Percentiles rank a stretch among this genome's conserved stretches.
Evolutionary conservation across 2,888 invertebrate species (phyloP).

Genomic region (Alloplasta piceator): DNA sequence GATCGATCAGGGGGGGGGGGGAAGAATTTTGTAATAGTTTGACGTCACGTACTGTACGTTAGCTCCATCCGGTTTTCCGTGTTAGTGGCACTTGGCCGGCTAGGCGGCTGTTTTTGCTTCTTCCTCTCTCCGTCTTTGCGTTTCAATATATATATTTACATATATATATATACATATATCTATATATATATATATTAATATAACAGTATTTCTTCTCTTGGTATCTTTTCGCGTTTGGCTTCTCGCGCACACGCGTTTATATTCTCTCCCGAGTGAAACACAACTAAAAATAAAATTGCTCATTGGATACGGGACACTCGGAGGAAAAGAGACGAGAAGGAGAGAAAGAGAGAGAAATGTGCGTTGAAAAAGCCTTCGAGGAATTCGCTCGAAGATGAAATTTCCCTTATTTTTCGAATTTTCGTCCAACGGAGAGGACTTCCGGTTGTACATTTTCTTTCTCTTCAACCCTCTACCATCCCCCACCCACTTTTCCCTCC

Average conservation of each 20-base stretch:
- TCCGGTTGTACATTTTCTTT: not conserved
- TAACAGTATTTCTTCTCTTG: not conserved
- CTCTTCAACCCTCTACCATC: not conserved
- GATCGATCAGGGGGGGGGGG: not conserved
- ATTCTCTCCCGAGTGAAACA: conserved; percentile 45
- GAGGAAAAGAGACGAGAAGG: conserved; percentile 1
- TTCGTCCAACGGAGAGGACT: too few relatives aligned
- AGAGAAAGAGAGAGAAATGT: conserved; percentile 4
- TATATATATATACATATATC: too few relatives aligned
- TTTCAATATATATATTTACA: not conserved
- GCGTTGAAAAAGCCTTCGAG: too few relatives aligned
- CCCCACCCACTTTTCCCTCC: not conserved
- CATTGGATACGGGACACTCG: conserved; percentile 35
- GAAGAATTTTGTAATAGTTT: conserved; percentile 58
- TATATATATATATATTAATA: too few relatives aligned
- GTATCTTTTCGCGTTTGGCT: conserved; percentile 27
- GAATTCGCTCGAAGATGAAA: too few relatives aligned
- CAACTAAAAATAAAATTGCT: conserved; percentile 64
- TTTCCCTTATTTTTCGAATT: too few relatives aligned
- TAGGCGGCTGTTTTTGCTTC: conserved; percentile 31
- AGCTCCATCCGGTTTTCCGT: conserved; percentile 77
- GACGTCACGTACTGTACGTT: conserved; percentile 76
- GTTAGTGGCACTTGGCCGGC: conserved; percentile 69
- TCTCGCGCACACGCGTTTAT: conserved; percentile 41
- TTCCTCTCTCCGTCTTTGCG: conserved; percentile 58